phyloP scores from a whole-genome alignment of 1,140 invertebrate species.

The Camponotus vicinus region DNA sequence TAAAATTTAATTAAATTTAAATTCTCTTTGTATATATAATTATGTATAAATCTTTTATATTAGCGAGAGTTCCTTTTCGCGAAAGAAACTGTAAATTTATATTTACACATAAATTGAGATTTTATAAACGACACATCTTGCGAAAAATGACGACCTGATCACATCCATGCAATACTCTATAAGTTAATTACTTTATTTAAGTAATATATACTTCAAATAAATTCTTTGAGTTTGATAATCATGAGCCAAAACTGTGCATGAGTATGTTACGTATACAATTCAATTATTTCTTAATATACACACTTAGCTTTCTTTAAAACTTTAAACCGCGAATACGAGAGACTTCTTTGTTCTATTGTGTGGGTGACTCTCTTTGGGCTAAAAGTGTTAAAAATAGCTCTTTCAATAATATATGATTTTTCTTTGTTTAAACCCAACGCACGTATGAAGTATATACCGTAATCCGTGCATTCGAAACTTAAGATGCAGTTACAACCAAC shows the following conservation, averaged over 20 bases:
- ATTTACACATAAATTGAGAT: constrained; percentile 21
- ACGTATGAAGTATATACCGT: not conserved
- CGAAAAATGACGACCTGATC: constrained; percentile 18
- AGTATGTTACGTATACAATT: not conserved
- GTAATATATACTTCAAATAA: constrained; percentile 9
- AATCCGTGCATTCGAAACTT: not conserved
- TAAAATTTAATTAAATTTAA: not conserved
- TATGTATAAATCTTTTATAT: not conserved
- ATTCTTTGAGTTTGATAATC: constrained; percentile 6
- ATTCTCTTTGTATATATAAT: not conserved
- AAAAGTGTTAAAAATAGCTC: not conserved
- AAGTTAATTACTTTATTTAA: constrained; percentile 11
- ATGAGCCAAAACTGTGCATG: not conserved
- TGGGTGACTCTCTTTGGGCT: not conserved
- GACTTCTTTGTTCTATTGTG: not conserved
- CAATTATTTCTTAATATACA: constrained; percentile 12
- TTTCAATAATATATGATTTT: constrained; percentile 7
- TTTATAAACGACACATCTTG: not conserved
- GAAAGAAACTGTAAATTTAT: not conserved
- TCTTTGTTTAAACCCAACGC: not conserved
- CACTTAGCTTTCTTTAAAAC: not conserved
- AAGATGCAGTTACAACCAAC: not conserved
- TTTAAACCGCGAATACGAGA: constrained; percentile 7
- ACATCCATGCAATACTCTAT: not conserved
- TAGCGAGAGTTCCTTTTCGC: not conserved